Base-by-base conservation (phyloP, 2,888 invertebrate species). In the Notodonta dromedarius region DNA sequence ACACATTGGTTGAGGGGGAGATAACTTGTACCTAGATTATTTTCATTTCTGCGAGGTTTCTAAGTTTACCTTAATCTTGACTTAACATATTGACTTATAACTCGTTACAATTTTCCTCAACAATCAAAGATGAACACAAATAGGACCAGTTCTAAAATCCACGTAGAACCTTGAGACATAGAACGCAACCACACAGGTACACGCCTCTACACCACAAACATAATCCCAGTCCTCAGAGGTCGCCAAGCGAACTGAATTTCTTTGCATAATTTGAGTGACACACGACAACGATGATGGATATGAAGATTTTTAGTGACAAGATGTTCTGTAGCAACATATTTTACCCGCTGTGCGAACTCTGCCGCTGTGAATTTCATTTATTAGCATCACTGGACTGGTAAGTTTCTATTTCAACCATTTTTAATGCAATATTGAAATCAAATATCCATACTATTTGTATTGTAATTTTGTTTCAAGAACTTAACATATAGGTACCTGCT, bases 321-420 rank as follows among this genome's bases (percentile, higher is more conserved):
- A 39, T 24, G 2, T 55, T 48, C 16, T 53, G 53, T 58, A 60
- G 56, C 39, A 62, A 60, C 13, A 60, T 56, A 40, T 57, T 52
- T 59, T 57, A 58, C 40, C 56, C 60, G 84, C 86, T 87, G 63
- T 77, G 86, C 85, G 83, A 58, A 54, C 59, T 60, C 59, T 72
- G 83, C 85, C 62, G 60, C 66, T 76, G 87, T 87, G 86, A 87
- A 80, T 79, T 71, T 66, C 8, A 69, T 60, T 62, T 67, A 60
- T 16, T 72, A 54, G 32, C 60, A n/a, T 55, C 57, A 48, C 76
- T 70, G 71, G 8, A 59, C 52, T 54, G 81, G 86, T 82, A 82
- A 86, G 85, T 79, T 66, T 60, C 46, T 16, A 59, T 58, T 52
- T 24, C 44, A 54, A 50, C 8, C 16, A 16, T 50, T 16, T 13